A percentile compares a stretch with the other conserved stretches of the same genome.
Conservation (phyloP, 2,888 invertebrate species). For the Dicyrtomina minuta region DNA sequence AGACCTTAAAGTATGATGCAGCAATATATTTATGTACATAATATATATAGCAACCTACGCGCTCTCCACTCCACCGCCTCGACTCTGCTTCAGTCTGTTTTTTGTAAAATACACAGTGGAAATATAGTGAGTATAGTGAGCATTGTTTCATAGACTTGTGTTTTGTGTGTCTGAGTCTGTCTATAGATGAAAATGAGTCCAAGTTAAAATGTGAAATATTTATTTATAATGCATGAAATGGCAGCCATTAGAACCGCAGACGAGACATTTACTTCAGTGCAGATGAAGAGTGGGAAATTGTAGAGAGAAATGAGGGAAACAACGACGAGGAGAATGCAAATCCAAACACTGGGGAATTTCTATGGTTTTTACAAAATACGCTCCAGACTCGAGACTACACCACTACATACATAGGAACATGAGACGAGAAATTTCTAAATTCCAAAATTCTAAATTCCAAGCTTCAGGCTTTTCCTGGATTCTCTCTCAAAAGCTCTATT, state of each 20-base stretch:
- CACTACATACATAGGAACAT: too few relatives aligned
- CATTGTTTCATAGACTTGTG: too few relatives aligned
- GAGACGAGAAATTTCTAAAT: too few relatives aligned
- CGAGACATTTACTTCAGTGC: constrained; percentile 30
- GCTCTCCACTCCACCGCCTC: not conserved
- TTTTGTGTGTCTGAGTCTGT: too few relatives aligned
- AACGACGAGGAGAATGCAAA: constrained; percentile 23
- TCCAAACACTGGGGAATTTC: constrained; percentile 28
- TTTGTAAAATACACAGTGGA: too few relatives aligned
- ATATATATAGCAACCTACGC: not conserved
- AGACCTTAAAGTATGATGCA: not conserved
- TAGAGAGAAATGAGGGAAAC: not conserved
- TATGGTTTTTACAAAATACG: not conserved
- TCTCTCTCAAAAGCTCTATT: constrained; percentile 3
- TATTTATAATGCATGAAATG: constrained; percentile 38
- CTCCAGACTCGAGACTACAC: too few relatives aligned
- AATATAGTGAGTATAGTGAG: not conserved
- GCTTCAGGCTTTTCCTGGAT: constrained; percentile 1
- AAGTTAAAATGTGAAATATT: constrained; percentile 34
- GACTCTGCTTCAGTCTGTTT: too few relatives aligned
- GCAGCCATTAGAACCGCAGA: constrained; percentile 35
- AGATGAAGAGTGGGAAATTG: constrained; percentile 27
- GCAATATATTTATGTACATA: too few relatives aligned
- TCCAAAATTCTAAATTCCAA: too few relatives aligned
- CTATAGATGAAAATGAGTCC: constrained; percentile 24